phyloP scores from a whole-genome alignment of 2,797 vertebrate genomes.

The Bucorvus abyssinicus region DNA sequence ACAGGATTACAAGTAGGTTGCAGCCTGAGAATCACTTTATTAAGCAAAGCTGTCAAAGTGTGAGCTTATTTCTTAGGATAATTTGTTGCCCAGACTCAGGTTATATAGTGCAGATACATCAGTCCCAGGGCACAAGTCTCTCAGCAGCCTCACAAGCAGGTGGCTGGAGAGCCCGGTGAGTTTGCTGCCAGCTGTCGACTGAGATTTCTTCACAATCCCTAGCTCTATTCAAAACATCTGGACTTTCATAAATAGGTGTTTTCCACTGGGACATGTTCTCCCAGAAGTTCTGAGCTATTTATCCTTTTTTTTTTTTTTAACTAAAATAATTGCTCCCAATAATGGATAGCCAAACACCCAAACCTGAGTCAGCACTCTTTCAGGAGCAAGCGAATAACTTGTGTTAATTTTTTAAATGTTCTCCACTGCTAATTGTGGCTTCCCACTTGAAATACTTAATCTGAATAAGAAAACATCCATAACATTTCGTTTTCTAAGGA shows the following conservation, averaged over 20 bases:
- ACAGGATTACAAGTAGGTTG: not conserved
- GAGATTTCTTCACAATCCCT: not conserved
- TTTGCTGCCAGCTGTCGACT: not conserved
- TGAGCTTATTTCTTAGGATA: not conserved
- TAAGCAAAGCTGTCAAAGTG: not conserved
- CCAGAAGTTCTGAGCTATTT: not conserved
- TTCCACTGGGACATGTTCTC: not conserved
- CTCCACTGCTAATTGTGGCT: not conserved
- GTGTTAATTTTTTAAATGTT: not conserved
- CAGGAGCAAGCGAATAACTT: not conserved
- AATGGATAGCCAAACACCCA: not conserved
- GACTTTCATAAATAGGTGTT: not conserved
- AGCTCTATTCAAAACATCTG: not conserved
- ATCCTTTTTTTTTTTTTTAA: not conserved
- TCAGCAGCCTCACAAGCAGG: not conserved
- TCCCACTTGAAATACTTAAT: not conserved
- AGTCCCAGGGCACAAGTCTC: not conserved
- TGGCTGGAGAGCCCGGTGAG: fast-evolving
- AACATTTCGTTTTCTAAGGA: not conserved
- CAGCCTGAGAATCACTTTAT: not conserved
- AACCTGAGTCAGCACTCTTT: not conserved
- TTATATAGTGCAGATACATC: not conserved
- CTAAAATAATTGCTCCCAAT: not conserved
- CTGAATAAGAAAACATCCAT: not conserved
- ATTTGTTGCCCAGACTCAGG: not conserved